Conservation (phyloP, 1,140 invertebrate genomes). For the Oncopodura yosiiana region DNA sequence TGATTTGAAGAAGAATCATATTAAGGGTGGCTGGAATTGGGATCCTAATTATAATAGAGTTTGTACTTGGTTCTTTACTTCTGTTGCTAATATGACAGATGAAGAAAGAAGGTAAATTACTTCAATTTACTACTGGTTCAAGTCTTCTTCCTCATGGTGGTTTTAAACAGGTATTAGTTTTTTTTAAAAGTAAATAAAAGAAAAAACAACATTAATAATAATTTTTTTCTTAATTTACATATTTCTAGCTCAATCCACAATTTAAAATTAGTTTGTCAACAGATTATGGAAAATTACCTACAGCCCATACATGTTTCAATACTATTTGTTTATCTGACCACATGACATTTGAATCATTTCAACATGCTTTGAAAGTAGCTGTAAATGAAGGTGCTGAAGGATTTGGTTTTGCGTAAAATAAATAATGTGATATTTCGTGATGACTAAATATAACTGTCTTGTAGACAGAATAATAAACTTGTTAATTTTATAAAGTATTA, state of each 20-base stretch:
- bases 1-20: constrained; percentile 23
- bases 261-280: constrained; percentile 82
- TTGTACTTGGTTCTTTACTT: constrained; percentile 87
- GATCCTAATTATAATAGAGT: constrained; percentile 72
- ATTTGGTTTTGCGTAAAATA: constrained; percentile 73
- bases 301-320: constrained; percentile 72
- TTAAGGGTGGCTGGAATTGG: neutral
- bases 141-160: constrained; percentile 83
- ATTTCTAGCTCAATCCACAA: constrained; percentile 75
- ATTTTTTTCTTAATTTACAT: no score
- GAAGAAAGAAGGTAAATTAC: constrained; percentile 82
- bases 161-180: no score
- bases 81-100: constrained; percentile 77
- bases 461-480: no score
- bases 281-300: constrained; percentile 78
- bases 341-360: constrained; percentile 84
- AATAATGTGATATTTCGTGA: neutral
- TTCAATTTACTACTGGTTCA: constrained; percentile 88
- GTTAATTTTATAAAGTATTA: no score
- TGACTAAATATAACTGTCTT: no score
- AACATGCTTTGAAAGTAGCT: constrained; percentile 73
- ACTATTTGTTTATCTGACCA: constrained; percentile 90
- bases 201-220: no score
- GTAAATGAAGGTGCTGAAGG: constrained; percentile 92
- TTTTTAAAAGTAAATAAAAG: no score